Evolutionary conservation across 2,888 invertebrate species (phyloP), one percentile per base, ranked within the genome.

Genomic region (Cephus pulcher): DNA sequence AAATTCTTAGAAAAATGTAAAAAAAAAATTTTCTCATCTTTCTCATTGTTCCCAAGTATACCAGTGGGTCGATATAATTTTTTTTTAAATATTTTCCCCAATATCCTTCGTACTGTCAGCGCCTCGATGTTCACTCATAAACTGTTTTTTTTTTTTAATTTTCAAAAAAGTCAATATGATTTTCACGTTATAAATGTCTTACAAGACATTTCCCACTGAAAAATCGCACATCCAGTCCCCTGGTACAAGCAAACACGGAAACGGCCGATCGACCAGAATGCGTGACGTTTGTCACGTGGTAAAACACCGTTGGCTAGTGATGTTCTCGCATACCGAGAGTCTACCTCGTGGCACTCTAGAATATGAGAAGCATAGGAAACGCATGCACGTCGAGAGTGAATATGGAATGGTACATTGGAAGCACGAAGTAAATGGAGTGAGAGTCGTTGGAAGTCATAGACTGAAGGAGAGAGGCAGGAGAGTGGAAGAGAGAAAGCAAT

Each of bases 401-500:
- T 23, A 56, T 56, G 40, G 15, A 56, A 56, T 56, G 40, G 40
- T 56, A 56, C 23, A 23, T 56, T 23, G 40, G 40, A 56, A 56
- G 9, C 9, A 23, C 23, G 6, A 6, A 56, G 40, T 23, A 56
- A 56, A 23, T 56, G 23, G 40, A 56, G 40, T 9, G 40, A 56
- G 40, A 56, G 40, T 23, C 40, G 40, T 56, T 56, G 40, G 23
- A 23, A 56, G 40, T 56, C 40, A 56, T 56, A 56, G 40, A 56
- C 40, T 23, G 23, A 56, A 23, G 6, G 15, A 23, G 34, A 76
- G 81, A 35, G 35, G 34, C 34, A 11, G 73, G 78, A 70, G 33
- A 12, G 71, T 35, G 34, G 6, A 73, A 69, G 69, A 69, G 40
- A 69, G 69, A 76, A 40, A 75, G 78, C 40, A n/a, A 74, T 70